phyloP scores from a whole-genome alignment of 2,113 vertebrate genomes.

The Rhodinocichla rosea region DNA sequence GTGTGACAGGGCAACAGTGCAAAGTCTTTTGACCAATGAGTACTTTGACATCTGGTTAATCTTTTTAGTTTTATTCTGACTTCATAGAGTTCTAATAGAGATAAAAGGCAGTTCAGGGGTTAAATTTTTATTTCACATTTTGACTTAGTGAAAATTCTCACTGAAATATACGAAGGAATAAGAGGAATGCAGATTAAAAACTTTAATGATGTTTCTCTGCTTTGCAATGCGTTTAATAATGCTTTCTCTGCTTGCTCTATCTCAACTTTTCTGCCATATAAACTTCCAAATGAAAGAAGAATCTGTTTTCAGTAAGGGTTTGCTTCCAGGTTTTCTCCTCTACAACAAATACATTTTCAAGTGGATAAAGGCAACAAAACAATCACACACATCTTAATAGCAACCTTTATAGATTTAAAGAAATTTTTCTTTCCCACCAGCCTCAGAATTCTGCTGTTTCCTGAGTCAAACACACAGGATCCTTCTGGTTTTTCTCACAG shows the following conservation, averaged over 20 bases:
- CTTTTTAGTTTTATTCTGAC: not conserved
- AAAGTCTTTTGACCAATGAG: not conserved
- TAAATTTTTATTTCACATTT: not conserved
- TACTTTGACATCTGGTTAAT: not conserved
- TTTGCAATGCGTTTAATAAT: not conserved
- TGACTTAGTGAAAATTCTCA: not conserved
- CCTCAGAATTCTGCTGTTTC: not conserved
- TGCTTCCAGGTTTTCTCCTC: not conserved
- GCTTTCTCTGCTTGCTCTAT: not conserved
- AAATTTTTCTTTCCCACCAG: not conserved
- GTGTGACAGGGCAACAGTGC: not conserved
- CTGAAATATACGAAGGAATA: not conserved
- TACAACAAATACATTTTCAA: not conserved
- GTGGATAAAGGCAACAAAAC: not conserved
- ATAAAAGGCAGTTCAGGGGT: not conserved
- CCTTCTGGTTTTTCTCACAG: not conserved
- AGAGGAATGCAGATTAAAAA: not conserved
- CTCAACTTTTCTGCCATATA: not conserved
- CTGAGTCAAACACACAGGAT: not conserved
- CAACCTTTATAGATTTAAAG: not conserved
- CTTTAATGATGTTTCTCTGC: not conserved
- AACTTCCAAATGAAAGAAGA: not conserved
- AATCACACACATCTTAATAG: not conserved
- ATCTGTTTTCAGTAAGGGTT: not conserved
- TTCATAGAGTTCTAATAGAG: not conserved